These are phyloP conservation scores for Triplophysa yarkandensis DNA, from an alignment of 2,797 vertebrate genomes.

Conservation along the genomic window DNA sequence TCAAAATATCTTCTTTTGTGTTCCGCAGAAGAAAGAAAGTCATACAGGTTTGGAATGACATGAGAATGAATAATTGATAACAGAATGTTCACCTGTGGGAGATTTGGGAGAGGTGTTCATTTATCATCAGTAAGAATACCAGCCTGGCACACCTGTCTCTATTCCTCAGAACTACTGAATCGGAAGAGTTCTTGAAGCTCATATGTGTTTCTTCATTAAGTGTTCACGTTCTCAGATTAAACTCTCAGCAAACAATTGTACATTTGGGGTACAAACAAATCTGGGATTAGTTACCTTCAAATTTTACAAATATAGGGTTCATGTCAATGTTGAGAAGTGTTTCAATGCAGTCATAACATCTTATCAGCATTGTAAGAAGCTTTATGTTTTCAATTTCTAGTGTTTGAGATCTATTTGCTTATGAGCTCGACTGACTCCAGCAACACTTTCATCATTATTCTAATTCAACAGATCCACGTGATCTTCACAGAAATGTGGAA, in stretches of 20 bases:
- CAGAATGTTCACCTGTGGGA: too few species aligned
- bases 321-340: neutral
- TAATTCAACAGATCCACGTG: neutral
- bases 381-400: conserved; percentile 21
- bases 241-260: neutral
- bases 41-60: too few species aligned
- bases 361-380: neutral
- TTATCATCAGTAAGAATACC: neutral
- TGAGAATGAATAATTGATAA: too few species aligned
- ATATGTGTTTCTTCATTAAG: conserved; percentile 1
- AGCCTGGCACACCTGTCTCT: too few species aligned
- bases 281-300: neutral
- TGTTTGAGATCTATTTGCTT: neutral
- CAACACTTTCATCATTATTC: neutral
- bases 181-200: too few species aligned
- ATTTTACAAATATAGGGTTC: too few species aligned
- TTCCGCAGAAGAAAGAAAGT: too few species aligned
- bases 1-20: too few species aligned
- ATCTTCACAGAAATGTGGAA: neutral
- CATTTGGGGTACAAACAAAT: neutral
- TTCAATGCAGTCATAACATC: conserved; percentile 4
- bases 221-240: neutral
- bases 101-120: neutral
- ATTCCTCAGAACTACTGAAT: neutral
- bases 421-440: neutral